Base-by-base conservation (phyloP, 2,888 invertebrate species). In the Oxyteleia sp. region DNA sequence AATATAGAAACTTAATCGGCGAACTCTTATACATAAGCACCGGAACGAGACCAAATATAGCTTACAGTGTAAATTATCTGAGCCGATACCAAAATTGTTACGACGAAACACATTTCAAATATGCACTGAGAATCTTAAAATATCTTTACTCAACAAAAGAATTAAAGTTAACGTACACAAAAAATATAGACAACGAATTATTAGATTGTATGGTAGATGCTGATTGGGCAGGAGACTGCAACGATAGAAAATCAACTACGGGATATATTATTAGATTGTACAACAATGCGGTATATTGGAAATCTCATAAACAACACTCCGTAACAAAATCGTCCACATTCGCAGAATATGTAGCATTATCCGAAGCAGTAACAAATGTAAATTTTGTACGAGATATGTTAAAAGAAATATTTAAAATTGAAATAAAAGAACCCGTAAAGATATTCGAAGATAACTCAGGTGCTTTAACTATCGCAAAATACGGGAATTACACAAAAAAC, bases 301-400 rank as follows among this genome's bases (percentile, higher is more conserved):
- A 83, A 64, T 41, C 64, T 1, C 13, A 26, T 4, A 80, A 64
- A 57, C 66, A 72, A 45, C 15, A 1, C 11, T 43, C 26, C 4
- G 63, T 63, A 26, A 59, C 78, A 13, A 78, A 78, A 69, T n/a
- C 45, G 4, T 81, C 74, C 43, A 81, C 81, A 26, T 87, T 82
- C 64, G 90, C 89, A 16, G 88, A 89, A 49, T 89, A 90, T 86
- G 64, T 74, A 63, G 89, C 89, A 10, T 55, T 90, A 68, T 87
- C 87, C 15, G 87, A 88, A 2, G 38, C 38, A 3, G 38, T 38
- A 4, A 38, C 1, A 1, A 8, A 32, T 32, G 32, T 32, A 32
- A 57, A 85, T 83, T 49, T 88, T 89, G 5, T 88, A 84, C 18
- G 88, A 89, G 71, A n/a, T 88, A 15, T 51, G 23, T 45, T 88